Percentiles rank a stretch among this genome's conserved stretches.
Evolutionary conservation across 2,113 vertebrate genomes (phyloP).

Genomic region (Bungarus multicinctus): DNA sequence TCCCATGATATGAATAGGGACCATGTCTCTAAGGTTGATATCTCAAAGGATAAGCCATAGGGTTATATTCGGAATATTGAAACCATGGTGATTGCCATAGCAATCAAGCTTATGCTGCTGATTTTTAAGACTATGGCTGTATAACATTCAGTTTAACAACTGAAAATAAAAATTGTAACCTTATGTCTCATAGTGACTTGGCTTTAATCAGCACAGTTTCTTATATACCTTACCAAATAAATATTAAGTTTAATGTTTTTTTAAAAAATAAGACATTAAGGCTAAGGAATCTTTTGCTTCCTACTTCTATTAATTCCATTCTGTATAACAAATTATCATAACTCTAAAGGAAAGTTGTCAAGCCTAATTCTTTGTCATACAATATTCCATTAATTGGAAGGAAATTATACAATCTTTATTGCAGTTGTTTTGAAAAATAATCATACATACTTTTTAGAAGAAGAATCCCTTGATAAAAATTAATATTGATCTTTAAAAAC

Average conservation of each 20-base stretch:
- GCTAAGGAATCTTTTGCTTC: neutral
- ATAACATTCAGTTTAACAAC: neutral
- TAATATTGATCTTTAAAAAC: neutral
- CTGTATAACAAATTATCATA: neutral
- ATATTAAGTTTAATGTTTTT: conserved; percentile 12
- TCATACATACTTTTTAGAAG: neutral
- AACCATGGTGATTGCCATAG: neutral
- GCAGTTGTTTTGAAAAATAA: neutral
- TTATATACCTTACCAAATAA: neutral
- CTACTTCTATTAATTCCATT: neutral
- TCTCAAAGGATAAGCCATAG: conserved; percentile 12
- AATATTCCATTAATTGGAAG: neutral
- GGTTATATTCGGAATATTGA: conserved; percentile 3
- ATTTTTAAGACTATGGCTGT: neutral
- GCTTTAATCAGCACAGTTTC: neutral
- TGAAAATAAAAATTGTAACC: neutral
- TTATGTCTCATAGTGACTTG: neutral
- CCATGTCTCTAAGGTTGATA: conserved; percentile 19
- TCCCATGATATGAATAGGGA: conserved; percentile 12
- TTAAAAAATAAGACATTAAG: neutral
- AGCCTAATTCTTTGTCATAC: neutral
- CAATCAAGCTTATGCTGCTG: neutral
- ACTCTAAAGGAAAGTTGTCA: neutral
- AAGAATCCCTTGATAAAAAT: neutral
- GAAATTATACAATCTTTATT: neutral